phyloP scores from a whole-genome alignment of 2,888 invertebrate species.

The Digitonthophagus gazella region DNA sequence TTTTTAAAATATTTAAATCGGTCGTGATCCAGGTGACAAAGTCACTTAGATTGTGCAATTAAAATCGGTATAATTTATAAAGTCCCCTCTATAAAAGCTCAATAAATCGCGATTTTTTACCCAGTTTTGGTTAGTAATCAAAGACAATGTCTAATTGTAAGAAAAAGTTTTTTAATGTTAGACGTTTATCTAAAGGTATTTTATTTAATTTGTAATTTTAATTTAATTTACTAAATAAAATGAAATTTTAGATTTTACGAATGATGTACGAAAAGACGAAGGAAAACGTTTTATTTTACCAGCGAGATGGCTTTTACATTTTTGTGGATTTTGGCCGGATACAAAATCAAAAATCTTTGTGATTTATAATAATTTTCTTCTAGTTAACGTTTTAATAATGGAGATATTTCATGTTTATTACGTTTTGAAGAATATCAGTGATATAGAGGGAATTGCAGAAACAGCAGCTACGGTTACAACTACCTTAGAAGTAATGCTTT shows the following conservation, averaged over 20 bases:
- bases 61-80: no score
- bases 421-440: not conserved
- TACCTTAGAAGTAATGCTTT: not conserved
- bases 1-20: no score
- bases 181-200: not conserved
- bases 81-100: no score
- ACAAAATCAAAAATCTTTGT: not conserved
- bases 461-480: constrained; percentile 7
- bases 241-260: constrained; percentile 5
- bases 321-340: constrained; percentile 4
- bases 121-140: no score
- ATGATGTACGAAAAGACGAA: not conserved
- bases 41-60: no score
- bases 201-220: not conserved
- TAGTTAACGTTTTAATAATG: not conserved
- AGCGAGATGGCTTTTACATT: constrained; percentile 7
- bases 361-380: not conserved
- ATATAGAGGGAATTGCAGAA: not conserved
- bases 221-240: not conserved
- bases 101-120: no score
- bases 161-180: no score
- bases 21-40: no score
- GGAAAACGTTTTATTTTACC: not conserved
- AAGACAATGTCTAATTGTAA: no score
- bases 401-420: constrained; percentile 9